phyloP scores from a whole-genome alignment of 1,140 invertebrate species.

The Capitella teleta region DNA sequence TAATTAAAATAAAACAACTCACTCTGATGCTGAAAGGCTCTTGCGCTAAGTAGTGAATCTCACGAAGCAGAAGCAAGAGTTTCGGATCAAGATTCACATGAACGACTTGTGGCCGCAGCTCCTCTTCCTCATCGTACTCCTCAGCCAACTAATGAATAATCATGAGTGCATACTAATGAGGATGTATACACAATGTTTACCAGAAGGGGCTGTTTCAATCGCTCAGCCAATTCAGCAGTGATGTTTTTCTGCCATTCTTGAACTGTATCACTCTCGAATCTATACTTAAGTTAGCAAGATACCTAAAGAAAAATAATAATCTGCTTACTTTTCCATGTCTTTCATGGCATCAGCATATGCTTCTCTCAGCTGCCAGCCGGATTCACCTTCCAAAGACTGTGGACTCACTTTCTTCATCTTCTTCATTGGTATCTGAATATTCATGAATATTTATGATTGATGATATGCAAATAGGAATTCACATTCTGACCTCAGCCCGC shows the following conservation, averaged over 20 bases:
- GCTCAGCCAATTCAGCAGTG: constrained; percentile 27
- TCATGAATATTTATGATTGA: not conserved
- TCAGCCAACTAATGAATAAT: constrained; percentile 31
- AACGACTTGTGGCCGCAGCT: constrained; percentile 30
- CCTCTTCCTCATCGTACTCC: constrained; percentile 34
- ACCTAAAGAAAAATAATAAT: not conserved
- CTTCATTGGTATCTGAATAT: constrained; percentile 32
- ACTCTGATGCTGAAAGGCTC: constrained; percentile 29
- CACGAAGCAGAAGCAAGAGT: constrained; percentile 30
- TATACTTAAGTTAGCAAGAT: constrained; percentile 11
- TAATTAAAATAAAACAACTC: too few species aligned
- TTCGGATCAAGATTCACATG: constrained; percentile 38
- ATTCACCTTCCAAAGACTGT: constrained; percentile 35
- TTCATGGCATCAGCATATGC: constrained; percentile 24
- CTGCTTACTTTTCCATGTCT: constrained; percentile 27
- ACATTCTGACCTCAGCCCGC: constrained; percentile 26
- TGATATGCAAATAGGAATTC: not conserved
- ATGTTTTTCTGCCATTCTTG: constrained; percentile 31
- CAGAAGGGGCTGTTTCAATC: constrained; percentile 36
- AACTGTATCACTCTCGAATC: constrained; percentile 24
- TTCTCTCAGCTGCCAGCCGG: constrained; percentile 36
- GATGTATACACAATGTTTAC: constrained; percentile 16
- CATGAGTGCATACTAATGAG: not conserved
- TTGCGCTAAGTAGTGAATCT: constrained; percentile 34
- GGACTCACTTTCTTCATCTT: constrained; percentile 35